Evolutionary conservation across 2,113 vertebrate species (phyloP).

Genomic region (Tyrannus savana): DNA sequence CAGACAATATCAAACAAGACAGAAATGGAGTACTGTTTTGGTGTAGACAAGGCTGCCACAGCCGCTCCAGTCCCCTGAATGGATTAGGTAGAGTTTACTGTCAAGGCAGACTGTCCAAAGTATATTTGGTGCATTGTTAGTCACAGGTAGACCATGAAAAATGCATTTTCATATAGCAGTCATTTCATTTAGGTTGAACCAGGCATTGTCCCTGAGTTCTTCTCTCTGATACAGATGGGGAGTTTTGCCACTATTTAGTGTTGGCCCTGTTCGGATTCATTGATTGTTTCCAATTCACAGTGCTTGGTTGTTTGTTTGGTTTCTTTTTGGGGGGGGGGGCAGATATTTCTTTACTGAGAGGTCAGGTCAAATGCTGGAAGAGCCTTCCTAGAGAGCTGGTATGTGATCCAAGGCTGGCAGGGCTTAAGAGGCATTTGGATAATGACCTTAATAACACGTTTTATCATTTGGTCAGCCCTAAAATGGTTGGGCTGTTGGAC

Average conservation of each 20-base stretch:
- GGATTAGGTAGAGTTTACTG: neutral
- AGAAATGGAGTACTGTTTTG: slow-evolving; percentile 30
- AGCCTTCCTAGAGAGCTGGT: neutral
- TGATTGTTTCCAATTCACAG: rapidly evolving
- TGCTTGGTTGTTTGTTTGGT: too few species aligned
- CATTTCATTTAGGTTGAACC: neutral
- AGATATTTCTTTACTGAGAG: neutral
- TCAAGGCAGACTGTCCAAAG: neutral
- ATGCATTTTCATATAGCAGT: neutral
- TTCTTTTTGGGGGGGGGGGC: rapidly evolving
- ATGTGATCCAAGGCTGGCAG: neutral
- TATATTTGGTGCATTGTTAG: neutral
- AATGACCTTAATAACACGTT: neutral
- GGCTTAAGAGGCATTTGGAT: neutral
- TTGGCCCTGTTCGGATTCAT: neutral
- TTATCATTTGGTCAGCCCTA: neutral
- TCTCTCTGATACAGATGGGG: neutral
- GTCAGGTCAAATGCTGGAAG: neutral
- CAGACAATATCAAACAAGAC: neutral
- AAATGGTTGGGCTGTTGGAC: neutral
- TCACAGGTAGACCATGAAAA: neutral
- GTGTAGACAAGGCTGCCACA: slow-evolving; percentile 2
- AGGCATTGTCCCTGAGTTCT: neutral
- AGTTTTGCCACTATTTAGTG: neutral
- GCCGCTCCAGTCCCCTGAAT: neutral